Base-by-base conservation (phyloP, 1,140 invertebrate genomes). In the Drosophila erecta region DNA sequence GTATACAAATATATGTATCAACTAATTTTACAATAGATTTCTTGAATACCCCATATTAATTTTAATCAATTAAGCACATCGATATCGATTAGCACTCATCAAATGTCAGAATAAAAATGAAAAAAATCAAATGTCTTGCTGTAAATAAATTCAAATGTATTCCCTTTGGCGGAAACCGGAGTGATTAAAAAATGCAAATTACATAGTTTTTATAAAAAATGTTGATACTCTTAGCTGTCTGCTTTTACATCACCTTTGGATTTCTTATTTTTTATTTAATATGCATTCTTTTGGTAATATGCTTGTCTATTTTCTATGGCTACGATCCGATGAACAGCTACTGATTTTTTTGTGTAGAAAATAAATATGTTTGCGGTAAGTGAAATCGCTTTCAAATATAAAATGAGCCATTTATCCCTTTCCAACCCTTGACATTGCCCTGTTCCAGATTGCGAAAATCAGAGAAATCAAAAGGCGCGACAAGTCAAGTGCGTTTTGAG, bases 251-350 rank as follows among this genome's bases (percentile, higher is more conserved):
- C 4, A 7, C 14, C 10, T 74, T 74, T 43, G 24, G 49, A 14
- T 74, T 74, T 33, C n/a, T 74, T 7, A 37, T 61, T 4, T 5
- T 74, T 0, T 74, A 74, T 4, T 54, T 62, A n/a, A 33, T 61
- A 7, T 44, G 50, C 17, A 38, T 74, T 14, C 50, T 37, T 38
- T 2, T 74, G 14, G 38, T 49, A 10, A 74, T 74, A 43, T 14
- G 33, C 0, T 0, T 62, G 3, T 62, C 35, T 30, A 14, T 74
- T 14, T 22, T 55, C 17, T 35, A 37, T 17, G 71, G 43, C 37
- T 49, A 17, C 1, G 22, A 15, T 37, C 44, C 37, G 10, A 17
- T 11, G 3, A 6, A 12, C 12, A 6, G 1, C n/a, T 24, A 15
- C 24, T 15, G 10, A 12, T 14, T 47, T 1, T 4, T n/a, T 6